Conservation (phyloP, 2,797 vertebrate genomes). For the Astyanax mexicanus region DNA sequence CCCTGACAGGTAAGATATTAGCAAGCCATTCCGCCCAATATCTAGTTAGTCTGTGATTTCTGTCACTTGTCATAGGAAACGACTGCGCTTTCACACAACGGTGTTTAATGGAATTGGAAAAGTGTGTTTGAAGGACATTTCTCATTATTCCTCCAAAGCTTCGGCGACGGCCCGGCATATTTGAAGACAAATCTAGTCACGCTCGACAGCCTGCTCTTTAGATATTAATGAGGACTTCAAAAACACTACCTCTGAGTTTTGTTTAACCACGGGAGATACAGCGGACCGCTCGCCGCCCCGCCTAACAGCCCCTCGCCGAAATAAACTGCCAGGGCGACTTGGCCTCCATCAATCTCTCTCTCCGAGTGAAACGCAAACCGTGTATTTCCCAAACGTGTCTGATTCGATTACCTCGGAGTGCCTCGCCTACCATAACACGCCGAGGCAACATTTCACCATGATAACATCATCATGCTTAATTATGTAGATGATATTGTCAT, state of each 20-base stretch:
- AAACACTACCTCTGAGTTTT: slow-evolving; percentile 46
- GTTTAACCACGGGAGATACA: slow-evolving; percentile 35
- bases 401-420: slow-evolving; percentile 33
- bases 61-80: slow-evolving; percentile 32
- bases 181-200: slow-evolving; percentile 11
- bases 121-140: slow-evolving; percentile 24
- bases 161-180: slow-evolving; percentile 7
- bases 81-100: background rate
- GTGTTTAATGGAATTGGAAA: slow-evolving; percentile 25
- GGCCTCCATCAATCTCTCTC: slow-evolving; percentile 35
- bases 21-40: slow-evolving; percentile 1
- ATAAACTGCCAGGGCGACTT: slow-evolving; percentile 27
- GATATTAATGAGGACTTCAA: slow-evolving; percentile 46
- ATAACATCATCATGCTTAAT: slow-evolving; percentile 42
- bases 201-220: slow-evolving; percentile 35
- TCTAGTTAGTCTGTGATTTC: slow-evolving; percentile 33
- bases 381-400: slow-evolving; percentile 40
- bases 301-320: slow-evolving; percentile 1
- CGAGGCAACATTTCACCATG: slow-evolving; percentile 28
- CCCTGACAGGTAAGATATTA: slow-evolving; percentile 25
- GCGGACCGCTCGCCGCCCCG: background rate
- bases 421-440: slow-evolving; percentile 12
- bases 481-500: slow-evolving; percentile 26
- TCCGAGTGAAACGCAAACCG: slow-evolving; percentile 24
- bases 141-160: slow-evolving; percentile 19